Evolutionary conservation across 92 coral and sea anemone species (phyloP).

Genomic region (Umimayanthus kanabou): DNA sequence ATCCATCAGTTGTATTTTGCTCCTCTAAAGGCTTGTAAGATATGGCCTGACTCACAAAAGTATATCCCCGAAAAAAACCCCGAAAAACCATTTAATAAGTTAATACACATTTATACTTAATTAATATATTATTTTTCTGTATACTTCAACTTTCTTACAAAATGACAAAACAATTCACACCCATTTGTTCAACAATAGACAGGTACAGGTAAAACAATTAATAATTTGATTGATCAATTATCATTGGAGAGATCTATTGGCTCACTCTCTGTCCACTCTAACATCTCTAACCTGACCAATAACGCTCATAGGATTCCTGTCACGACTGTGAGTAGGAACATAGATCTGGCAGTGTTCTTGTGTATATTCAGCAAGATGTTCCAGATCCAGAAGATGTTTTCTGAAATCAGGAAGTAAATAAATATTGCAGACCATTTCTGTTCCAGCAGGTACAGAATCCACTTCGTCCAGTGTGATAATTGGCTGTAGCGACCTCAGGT

Average conservation of each 20-base stretch:
- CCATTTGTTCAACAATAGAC: too few species aligned
- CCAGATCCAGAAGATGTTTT: conserved; percentile 6
- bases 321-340: not conserved
- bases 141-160: too few species aligned
- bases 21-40: too few species aligned
- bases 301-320: not conserved
- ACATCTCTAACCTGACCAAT: not conserved
- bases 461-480: conserved; percentile 10
- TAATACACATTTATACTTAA: too few species aligned
- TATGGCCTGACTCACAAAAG: too few species aligned
- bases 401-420: conserved; percentile 31
- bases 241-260: not conserved
- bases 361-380: conserved; percentile 31
- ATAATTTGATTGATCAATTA: not conserved
- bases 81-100: too few species aligned
- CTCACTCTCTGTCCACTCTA: not conserved
- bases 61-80: too few species aligned
- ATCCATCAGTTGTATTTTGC: too few species aligned
- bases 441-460: not conserved
- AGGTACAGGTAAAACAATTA: not conserved
- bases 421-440: conserved; percentile 25
- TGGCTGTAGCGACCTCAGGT: conserved; percentile 3
- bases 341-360: not conserved
- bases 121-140: too few species aligned
- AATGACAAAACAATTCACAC: too few species aligned